phyloP scores from a whole-genome alignment of 2,888 invertebrate genomes.

The Amblyjoppa proteus region DNA sequence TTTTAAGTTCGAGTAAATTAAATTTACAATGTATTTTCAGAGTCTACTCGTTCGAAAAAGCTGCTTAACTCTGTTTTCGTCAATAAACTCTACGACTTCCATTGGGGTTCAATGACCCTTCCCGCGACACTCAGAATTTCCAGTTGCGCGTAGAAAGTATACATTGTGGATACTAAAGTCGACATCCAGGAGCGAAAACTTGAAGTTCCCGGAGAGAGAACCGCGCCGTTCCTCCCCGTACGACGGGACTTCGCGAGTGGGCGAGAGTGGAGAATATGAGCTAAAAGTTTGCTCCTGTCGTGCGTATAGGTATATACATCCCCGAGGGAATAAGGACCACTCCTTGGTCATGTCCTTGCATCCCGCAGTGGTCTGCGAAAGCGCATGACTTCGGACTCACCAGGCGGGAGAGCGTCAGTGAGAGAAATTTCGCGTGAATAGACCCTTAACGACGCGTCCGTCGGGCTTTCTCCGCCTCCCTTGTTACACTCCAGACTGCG shows the following conservation, averaged over 20 bases:
- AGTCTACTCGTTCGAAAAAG: neutral
- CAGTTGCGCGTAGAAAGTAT: conserved; percentile 7
- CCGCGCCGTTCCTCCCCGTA: conserved; percentile 34
- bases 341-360: conserved; percentile 48
- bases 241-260: conserved; percentile 16
- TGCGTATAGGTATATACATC: conserved; percentile 31
- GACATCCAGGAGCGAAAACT: conserved; percentile 55
- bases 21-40: too few species aligned
- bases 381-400: conserved; percentile 47
- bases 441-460: conserved; percentile 69
- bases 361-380: conserved; percentile 39
- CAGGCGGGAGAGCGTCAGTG: conserved; percentile 29
- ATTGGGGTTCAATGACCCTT: neutral
- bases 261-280: conserved; percentile 17
- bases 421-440: conserved; percentile 66
- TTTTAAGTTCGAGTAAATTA: too few species aligned
- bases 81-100: neutral
- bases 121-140: neutral
- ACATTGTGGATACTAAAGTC: conserved; percentile 20
- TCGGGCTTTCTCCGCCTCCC: conserved; percentile 37
- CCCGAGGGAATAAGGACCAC: conserved; percentile 58
- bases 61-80: neutral
- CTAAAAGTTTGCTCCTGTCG: conserved; percentile 44
- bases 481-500: conserved; percentile 23
- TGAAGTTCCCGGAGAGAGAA: conserved; percentile 36